phyloP scores from a whole-genome alignment of 2,113 vertebrate genomes.

The Vombatus ursinus region DNA sequence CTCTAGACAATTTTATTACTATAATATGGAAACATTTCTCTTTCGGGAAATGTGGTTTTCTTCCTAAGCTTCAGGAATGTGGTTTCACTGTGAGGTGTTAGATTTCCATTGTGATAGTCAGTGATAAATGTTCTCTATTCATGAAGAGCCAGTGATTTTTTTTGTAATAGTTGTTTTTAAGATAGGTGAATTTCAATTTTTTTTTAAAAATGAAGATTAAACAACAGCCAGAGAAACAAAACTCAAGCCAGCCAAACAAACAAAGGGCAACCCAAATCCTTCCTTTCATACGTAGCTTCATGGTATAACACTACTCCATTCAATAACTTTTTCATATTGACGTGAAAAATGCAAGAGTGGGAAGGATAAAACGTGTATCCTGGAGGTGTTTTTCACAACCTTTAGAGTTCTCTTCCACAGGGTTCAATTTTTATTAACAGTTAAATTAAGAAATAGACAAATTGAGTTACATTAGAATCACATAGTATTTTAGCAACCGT shows the following conservation, averaged over 20 bases:
- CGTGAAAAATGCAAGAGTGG: constrained; percentile 75
- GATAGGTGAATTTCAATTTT: constrained; percentile 68
- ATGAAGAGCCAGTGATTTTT: constrained; percentile 66
- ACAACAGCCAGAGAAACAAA: not conserved
- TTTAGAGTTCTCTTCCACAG: constrained; percentile 74
- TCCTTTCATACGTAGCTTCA: constrained; percentile 76
- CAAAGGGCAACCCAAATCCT: constrained; percentile 24
- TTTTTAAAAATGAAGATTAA: not conserved
- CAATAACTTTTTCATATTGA: constrained; percentile 80
- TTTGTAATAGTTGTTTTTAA: constrained; percentile 31
- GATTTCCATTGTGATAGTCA: constrained; percentile 73
- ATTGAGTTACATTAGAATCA: constrained; percentile 77
- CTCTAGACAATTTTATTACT: not conserved
- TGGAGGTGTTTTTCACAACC: constrained; percentile 75
- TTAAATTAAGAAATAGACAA: constrained; percentile 78
- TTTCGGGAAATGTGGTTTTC: constrained; percentile 50
- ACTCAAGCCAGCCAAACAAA: not conserved
- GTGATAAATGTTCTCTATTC: constrained; percentile 77
- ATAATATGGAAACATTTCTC: not conserved
- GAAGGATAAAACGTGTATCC: constrained; percentile 77
- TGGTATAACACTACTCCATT: constrained; percentile 77
- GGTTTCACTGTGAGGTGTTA: constrained; percentile 35
- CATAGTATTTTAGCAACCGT: constrained; percentile 50
- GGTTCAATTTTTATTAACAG: constrained; percentile 80
- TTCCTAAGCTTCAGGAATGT: constrained; percentile 58